phyloP scores from a whole-genome alignment of 2,888 invertebrate species.

The Parnassius smintheus region DNA sequence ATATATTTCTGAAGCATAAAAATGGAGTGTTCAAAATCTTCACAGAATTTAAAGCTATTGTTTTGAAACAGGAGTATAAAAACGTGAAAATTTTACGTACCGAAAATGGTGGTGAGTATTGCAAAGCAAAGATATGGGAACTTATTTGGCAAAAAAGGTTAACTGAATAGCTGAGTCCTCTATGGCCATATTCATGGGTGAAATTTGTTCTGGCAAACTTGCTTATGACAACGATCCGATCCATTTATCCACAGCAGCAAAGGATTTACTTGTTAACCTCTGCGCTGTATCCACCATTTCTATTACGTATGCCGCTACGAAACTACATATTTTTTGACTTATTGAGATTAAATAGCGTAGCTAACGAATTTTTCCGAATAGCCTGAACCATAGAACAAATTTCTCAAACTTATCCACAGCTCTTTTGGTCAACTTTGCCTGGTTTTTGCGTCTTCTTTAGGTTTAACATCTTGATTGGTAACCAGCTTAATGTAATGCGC shows the following conservation, averaged over 20 bases:
- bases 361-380: slow-evolving; percentile 14
- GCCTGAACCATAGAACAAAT: slow-evolving; percentile 20
- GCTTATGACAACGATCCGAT: slow-evolving; percentile 24
- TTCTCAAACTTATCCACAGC: slow-evolving; percentile 6
- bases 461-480: no score
- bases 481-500: no score
- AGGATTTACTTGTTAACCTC: slow-evolving; percentile 20
- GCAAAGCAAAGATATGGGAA: no score
- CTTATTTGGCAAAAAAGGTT: neutral
- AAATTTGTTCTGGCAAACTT: slow-evolving; percentile 4
- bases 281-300: slow-evolving; percentile 26
- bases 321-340: slow-evolving; percentile 17
- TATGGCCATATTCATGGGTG: no score
- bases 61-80: no score
- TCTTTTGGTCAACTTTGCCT: no score
- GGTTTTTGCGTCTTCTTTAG: no score
- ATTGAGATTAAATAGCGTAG: slow-evolving; percentile 22
- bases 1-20: no score
- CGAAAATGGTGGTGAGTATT: no score
- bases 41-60: no score
- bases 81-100: no score
- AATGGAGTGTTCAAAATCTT: no score
- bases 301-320: slow-evolving; percentile 20
- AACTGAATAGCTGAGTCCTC: neutral
- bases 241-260: slow-evolving; percentile 19